Evolutionary conservation across 2,888 invertebrate genomes (phyloP), one percentile per base, ranked within the genome.

Genomic region (Oeneis ivallda): DNA sequence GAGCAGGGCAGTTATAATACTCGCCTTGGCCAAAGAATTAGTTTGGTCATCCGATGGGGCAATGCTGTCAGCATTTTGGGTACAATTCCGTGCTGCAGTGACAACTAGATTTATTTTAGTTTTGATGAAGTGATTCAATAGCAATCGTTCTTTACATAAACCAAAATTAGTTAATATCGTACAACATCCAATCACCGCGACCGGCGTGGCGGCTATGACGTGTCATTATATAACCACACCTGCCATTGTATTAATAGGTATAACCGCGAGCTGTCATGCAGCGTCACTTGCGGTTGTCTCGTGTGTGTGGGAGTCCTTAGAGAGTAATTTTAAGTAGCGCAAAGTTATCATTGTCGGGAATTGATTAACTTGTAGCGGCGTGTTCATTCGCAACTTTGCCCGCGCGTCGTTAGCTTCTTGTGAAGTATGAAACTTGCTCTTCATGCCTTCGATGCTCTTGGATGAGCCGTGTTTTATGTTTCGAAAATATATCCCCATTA

Each of bases 271-370:
- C n/a, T 54, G 54, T 54, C 17, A 53, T 2, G n/a, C n/a, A 7
- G 32, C n/a, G 8, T 34, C 37, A 26, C 19, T 50, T 50, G 49
- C 49, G 26, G 53, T 15, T n/a, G 45, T n/a, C 1, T 4, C 13
- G 10, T 8, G 19, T 41, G 56, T 56, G 4, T 11, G 13, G 11
- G 17, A 17, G 39, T 6, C 39, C 17, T 39, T 17, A 39, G 17
- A 8, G 17, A 54, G 56, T 41, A 56, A 56, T 56, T 39, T 56
- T 41, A 56, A 56, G 56, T 56, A 39, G 39, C 19, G 13, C 39
- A 19, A 56, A 56, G 56, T 41, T 56, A 56, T 56, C 41, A 56
- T 41, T 56, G 56, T 56, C 19, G 19, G 41, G 56, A 56, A 56
- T 56, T 41, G 56, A 56, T 56, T 56, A 41, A 54, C 54, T 54